Evolutionary conservation across 1,140 invertebrate genomes (phyloP).

Genomic region (Drosophila sproati): DNA sequence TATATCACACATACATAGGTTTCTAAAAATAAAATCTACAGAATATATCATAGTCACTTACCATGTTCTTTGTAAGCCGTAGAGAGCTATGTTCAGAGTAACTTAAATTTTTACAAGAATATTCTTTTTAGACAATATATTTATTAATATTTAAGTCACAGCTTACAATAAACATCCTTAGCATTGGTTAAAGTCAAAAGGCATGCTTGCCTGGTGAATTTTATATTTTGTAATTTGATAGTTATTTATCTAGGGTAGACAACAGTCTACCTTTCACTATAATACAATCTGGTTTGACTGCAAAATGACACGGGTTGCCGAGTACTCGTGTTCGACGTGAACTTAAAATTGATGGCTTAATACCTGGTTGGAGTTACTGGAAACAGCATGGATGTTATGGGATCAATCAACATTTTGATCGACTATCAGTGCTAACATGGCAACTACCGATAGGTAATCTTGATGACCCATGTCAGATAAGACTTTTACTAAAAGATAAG

Average conservation of each 20-base stretch:
- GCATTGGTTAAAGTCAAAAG: background rate
- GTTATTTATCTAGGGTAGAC: constrained; percentile 14
- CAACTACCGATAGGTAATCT: constrained; percentile 24
- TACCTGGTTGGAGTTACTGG: background rate
- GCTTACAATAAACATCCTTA: too few species aligned
- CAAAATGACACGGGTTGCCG: constrained; percentile 67
- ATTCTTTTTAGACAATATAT: too few species aligned
- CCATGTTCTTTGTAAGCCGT: too few species aligned
- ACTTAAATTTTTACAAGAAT: too few species aligned
- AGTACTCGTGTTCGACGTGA: constrained; percentile 28
- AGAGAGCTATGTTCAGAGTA: too few species aligned
- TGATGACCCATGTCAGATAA: constrained; percentile 39
- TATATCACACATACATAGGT: constrained; percentile 2
- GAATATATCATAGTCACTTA: too few species aligned
- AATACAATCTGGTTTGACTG: constrained; percentile 20
- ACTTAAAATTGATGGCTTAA: constrained; percentile 45
- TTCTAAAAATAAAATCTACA: background rate
- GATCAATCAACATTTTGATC: constrained; percentile 66
- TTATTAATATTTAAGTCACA: too few species aligned
- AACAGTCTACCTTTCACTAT: background rate
- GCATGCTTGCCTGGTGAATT: background rate
- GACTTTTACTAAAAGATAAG: constrained; percentile 15
- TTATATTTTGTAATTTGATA: background rate
- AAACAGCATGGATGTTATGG: constrained; percentile 27
- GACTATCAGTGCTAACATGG: constrained; percentile 32